Evolutionary conservation across 2,888 invertebrate genomes (phyloP).

Genomic region (Agrochola litura): DNA sequence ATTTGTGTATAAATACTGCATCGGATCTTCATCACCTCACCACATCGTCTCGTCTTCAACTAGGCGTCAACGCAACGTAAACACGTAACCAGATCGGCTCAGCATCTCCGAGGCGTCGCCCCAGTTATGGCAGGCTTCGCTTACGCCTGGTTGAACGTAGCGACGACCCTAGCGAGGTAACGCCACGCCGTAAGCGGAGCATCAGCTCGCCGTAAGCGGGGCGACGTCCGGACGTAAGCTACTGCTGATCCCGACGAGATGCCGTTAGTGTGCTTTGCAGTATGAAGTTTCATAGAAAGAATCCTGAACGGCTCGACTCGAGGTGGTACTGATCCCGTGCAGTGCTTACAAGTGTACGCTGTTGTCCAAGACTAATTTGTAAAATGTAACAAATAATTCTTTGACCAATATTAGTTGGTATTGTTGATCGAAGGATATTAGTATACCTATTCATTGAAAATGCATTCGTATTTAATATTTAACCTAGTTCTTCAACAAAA

Average conservation of each 20-base stretch:
- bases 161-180: not conserved
- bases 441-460: not conserved
- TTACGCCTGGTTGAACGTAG: not conserved
- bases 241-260: not conserved
- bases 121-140: not conserved
- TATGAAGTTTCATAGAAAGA: not conserved
- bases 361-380: too few species aligned
- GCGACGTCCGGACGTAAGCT: not conserved
- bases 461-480: constrained; percentile 7
- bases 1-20: not conserved
- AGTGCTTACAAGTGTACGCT: not conserved
- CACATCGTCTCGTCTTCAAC: too few species aligned
- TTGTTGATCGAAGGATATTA: too few species aligned
- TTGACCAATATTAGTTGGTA: too few species aligned
- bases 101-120: not conserved
- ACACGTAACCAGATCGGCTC: not conserved
- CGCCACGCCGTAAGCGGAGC: not conserved
- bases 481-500: constrained; percentile 2
- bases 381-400: not conserved
- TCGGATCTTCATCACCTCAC: not conserved
- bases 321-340: too few species aligned
- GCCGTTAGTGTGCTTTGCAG: too few species aligned
- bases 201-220: not conserved
- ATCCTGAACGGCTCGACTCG: not conserved
- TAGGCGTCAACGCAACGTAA: not conserved